Percentiles rank a stretch among this genome's conserved stretches.
Evolutionary conservation across 2,113 vertebrate species (phyloP).

Genomic region (Gymnorhina tibicen): DNA sequence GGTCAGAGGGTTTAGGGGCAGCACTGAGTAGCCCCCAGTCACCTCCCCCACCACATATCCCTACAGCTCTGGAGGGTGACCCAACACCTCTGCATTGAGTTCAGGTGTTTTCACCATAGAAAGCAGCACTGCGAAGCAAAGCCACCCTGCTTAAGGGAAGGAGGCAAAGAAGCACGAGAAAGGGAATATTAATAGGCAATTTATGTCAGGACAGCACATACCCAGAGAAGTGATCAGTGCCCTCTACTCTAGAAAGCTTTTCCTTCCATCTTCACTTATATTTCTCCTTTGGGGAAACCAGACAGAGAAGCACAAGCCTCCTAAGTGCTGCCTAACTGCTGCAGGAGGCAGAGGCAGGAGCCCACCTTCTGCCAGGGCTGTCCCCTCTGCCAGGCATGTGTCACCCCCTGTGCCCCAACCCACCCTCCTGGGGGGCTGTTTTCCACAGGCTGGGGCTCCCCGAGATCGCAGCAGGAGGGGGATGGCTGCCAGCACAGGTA

Average conservation of each 20-base stretch:
- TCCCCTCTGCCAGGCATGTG: not conserved
- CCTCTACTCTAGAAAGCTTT: not conserved
- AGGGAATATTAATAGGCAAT: not conserved
- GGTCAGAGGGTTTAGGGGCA: not conserved
- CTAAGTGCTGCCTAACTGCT: not conserved
- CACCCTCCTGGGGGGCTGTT: not conserved
- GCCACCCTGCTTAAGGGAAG: not conserved
- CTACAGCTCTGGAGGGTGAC: not conserved
- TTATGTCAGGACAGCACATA: not conserved
- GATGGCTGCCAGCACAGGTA: not conserved
- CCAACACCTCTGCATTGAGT: not conserved
- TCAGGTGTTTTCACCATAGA: not conserved
- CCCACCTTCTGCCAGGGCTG: not conserved
- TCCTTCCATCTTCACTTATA: not conserved
- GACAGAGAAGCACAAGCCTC: not conserved
- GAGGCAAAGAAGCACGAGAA: not conserved
- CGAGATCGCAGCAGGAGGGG: fast-evolving
- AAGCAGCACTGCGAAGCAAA: not conserved
- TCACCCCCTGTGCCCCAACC: not conserved
- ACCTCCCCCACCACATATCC: fast-evolving
- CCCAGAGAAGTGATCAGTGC: not conserved
- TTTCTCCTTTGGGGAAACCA: not conserved
- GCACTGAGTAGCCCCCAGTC: fast-evolving
- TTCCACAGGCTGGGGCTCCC: not conserved
- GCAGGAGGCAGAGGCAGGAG: not conserved